Evolutionary conservation across 2,888 invertebrate species (phyloP).

Genomic region (Lysandra bellargus): DNA sequence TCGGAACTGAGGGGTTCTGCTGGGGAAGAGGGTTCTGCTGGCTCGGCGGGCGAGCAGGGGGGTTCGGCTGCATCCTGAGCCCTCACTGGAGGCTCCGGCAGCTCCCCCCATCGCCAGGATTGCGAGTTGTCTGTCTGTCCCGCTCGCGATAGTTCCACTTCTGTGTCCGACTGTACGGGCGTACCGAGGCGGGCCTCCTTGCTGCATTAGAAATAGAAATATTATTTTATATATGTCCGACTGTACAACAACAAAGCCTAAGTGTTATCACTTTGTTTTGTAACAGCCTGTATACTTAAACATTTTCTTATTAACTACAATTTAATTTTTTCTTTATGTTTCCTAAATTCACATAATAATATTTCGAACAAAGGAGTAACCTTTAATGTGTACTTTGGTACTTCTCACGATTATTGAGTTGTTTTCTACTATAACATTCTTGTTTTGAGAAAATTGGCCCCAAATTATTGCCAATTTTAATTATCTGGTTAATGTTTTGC

Average conservation of each 20-base stretch:
- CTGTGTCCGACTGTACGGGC: conserved; percentile 96
- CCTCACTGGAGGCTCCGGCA: conserved; percentile 82
- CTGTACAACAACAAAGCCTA: background rate
- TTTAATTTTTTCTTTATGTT: too few relatives aligned
- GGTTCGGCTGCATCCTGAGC: conserved; percentile 50
- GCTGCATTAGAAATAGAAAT: conserved; percentile 38
- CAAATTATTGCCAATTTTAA: too few relatives aligned
- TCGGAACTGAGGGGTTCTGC: conserved; percentile 73
- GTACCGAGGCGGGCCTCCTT: conserved; percentile 86
- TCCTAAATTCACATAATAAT: background rate
- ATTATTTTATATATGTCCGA: background rate
- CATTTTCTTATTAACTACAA: too few relatives aligned
- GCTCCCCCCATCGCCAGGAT: conserved; percentile 95
- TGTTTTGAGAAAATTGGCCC: background rate
- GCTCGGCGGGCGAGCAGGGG: conserved; percentile 54
- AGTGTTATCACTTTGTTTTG: too few relatives aligned
- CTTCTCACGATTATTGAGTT: background rate
- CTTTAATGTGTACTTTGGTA: background rate
- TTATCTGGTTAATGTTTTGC: too few relatives aligned
- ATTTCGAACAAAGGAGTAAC: background rate
- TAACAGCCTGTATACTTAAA: too few relatives aligned
- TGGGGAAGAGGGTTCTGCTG: conserved; percentile 60
- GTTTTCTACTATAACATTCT: background rate
- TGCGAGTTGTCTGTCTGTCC: conserved; percentile 77
- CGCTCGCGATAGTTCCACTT: conserved; percentile 87